Conservation (phyloP, 1,140 invertebrate species). For the Drosophila oshimai region DNA sequence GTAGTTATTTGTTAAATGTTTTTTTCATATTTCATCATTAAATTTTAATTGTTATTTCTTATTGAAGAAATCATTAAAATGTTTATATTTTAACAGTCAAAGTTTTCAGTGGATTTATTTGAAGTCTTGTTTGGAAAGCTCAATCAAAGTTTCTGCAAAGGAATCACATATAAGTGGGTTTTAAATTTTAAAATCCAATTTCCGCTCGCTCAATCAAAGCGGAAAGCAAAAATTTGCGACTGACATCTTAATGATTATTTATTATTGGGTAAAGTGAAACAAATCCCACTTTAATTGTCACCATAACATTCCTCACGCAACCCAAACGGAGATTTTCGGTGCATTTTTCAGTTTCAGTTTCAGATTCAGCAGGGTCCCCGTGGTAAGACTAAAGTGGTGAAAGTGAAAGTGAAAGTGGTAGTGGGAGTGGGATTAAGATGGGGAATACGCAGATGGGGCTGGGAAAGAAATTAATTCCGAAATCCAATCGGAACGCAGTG, state of each 20-base stretch:
- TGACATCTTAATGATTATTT: background rate
- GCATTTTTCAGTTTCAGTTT: too few relatives aligned
- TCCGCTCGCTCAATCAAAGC: background rate
- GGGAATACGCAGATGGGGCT: too few relatives aligned
- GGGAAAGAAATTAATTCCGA: conserved; percentile 51
- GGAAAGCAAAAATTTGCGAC: background rate
- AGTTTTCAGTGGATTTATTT: background rate
- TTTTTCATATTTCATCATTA: too few relatives aligned
- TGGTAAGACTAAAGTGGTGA: background rate
- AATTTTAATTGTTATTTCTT: too few relatives aligned
- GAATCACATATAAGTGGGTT: too few relatives aligned
- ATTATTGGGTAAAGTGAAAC: too few relatives aligned
- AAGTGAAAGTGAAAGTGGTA: background rate
- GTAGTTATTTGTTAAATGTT: too few relatives aligned
- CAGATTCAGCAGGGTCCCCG: background rate
- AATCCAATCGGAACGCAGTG: conserved; percentile 48
- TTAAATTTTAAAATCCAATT: background rate
- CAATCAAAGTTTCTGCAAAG: background rate
- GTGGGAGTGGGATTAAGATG: background rate
- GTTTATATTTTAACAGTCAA: too few relatives aligned
- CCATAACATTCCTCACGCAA: background rate
- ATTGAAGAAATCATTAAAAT: too few relatives aligned
- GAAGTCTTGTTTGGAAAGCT: background rate
- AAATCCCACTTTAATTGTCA: background rate
- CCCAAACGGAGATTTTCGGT: conserved; percentile 1